These are phyloP conservation scores for Cyanoliseus patagonus DNA, from an alignment of 2,113 vertebrate species.

Conservation along the genomic window DNA sequence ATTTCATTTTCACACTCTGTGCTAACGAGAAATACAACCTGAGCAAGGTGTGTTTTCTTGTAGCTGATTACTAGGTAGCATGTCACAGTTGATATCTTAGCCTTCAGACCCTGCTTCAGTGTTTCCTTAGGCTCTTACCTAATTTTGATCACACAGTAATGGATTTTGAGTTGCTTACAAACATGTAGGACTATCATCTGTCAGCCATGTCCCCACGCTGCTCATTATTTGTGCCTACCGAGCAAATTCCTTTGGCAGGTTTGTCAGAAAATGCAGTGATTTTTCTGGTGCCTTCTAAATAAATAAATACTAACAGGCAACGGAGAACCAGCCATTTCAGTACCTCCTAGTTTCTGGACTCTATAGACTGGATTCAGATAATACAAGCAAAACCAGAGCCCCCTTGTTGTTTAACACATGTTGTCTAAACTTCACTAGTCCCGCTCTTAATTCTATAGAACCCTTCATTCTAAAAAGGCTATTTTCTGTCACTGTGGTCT, in stretches of 20 bases:
- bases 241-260: constrained; percentile 16
- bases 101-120: neutral
- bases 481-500: neutral
- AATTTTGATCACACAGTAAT: neutral
- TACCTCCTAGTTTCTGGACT: neutral
- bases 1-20: constrained; percentile 25
- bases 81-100: neutral
- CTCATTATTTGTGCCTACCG: neutral
- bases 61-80: neutral
- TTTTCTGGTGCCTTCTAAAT: neutral
- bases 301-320: neutral
- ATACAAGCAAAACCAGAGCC: neutral
- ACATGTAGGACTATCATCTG: neutral
- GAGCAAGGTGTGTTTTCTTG: neutral
- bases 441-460: neutral
- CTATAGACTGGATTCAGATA: neutral
- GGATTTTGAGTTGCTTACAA: constrained; percentile 23
- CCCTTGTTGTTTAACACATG: neutral
- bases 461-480: neutral
- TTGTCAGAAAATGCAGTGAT: neutral
- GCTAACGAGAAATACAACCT: constrained; percentile 20
- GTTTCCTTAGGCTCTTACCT: neutral
- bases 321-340: neutral
- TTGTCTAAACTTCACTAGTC: neutral
- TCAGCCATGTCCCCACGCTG: neutral